These are phyloP conservation scores for Caenorhabditis virilis DNA, from an alignment of 2,888 invertebrate genomes.

Conservation along the genomic window DNA sequence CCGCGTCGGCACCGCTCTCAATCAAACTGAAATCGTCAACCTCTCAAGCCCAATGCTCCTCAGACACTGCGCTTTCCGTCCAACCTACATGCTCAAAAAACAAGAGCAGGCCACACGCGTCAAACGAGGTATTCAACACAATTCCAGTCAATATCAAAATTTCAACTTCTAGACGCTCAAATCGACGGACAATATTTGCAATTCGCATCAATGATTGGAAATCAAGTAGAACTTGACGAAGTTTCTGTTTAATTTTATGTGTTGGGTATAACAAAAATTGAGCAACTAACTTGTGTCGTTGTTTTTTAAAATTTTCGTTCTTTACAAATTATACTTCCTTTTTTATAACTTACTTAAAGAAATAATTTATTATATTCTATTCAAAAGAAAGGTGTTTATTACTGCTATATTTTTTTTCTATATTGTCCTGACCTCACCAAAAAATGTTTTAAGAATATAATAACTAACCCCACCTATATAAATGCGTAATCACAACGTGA, in stretches of 20 bases:
- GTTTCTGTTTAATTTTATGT: conserved; percentile 24
- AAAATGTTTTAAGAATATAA: neutral
- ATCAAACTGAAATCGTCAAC: conserved; percentile 39
- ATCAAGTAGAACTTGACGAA: conserved; percentile 54
- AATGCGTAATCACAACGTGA: conserved; percentile 43
- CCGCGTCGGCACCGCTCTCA: conserved; percentile 56
- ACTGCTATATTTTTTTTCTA: too few species aligned
- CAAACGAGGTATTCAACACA: conserved; percentile 17
- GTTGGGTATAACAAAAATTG: too few species aligned
- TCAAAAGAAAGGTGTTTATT: too few species aligned
- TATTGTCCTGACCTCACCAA: too few species aligned
- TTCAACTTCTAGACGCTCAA: neutral
- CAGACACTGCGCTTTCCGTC: conserved; percentile 56
- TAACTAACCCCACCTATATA: neutral
- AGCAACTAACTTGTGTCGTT: too few species aligned
- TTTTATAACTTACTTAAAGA: too few species aligned
- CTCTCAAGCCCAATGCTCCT: conserved; percentile 54
- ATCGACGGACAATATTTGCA: conserved; percentile 23
- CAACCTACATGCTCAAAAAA: conserved; percentile 50
- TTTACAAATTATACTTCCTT: too few species aligned
- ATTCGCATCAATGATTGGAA: conserved; percentile 56
- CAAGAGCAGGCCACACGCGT: conserved; percentile 22
- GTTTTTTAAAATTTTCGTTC: too few species aligned
- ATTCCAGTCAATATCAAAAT: neutral
- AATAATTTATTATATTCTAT: too few species aligned